These are phyloP conservation scores for Bactericera cockerelli DNA, from an alignment of 1,140 invertebrate genomes.

Conservation along the genomic window DNA sequence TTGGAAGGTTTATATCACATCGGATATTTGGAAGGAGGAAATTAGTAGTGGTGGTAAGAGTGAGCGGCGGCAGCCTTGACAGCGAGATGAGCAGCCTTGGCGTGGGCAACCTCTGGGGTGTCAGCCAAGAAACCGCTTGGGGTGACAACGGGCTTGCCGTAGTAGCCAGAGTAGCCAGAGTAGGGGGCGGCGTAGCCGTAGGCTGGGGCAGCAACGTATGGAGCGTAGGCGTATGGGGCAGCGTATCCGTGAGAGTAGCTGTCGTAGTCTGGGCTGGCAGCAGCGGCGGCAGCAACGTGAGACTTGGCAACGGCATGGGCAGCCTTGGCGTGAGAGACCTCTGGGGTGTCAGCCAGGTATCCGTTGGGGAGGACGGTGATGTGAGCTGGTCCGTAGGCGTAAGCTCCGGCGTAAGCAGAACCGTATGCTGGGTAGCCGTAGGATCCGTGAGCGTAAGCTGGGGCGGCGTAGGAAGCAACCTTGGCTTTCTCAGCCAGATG, in stretches of 20 bases:
- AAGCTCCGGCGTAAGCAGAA: conserved; percentile 15
- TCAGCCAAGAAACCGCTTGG: conserved; percentile 15
- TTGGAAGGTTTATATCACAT: too few relatives aligned
- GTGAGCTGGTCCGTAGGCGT: conserved; percentile 1
- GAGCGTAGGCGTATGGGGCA: conserved; percentile 9
- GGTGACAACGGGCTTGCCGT: conserved; percentile 13
- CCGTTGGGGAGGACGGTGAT: conserved; percentile 26
- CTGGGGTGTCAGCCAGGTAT: conserved; percentile 27
- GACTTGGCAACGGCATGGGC: conserved; percentile 19
- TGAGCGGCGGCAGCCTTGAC: conserved; percentile 14
- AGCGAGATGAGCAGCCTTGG: conserved; percentile 21
- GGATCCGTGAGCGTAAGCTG: neutral
- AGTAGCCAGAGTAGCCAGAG: conserved; percentile 12
- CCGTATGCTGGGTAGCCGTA: neutral
- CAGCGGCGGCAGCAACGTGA: conserved; percentile 16
- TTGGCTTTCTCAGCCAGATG: conserved; percentile 13
- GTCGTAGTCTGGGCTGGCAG: conserved; percentile 8
- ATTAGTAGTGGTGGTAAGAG: conserved; percentile 13
- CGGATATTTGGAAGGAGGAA: neutral
- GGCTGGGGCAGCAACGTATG: neutral
- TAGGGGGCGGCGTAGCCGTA: conserved; percentile 9
- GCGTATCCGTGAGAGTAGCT: conserved; percentile 13
- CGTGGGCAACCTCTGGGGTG: conserved; percentile 13
- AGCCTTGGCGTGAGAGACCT: conserved; percentile 24
- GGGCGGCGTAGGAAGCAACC: conserved; percentile 11